phyloP scores from a whole-genome alignment of 2,797 vertebrate genomes.

The Alfaro cultratus region DNA sequence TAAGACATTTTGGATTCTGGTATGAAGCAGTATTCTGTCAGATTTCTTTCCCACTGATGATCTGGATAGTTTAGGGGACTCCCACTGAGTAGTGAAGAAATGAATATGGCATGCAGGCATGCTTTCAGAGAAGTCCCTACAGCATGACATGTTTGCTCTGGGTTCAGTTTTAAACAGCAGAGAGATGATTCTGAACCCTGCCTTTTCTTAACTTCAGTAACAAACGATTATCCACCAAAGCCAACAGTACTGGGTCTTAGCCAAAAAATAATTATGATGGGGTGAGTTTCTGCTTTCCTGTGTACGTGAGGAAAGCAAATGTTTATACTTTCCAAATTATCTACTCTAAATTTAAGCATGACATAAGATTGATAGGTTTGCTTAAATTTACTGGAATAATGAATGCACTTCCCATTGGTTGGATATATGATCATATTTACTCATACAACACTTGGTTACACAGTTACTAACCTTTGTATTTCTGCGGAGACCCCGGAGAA shows the following conservation, averaged over 20 bases:
- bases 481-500: slow-evolving; percentile 91
- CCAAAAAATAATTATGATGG: slow-evolving; percentile 25
- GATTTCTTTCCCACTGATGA: slow-evolving; percentile 54
- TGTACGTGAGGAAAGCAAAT: slow-evolving; percentile 3
- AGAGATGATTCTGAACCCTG: slow-evolving; percentile 12
- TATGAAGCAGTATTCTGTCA: slow-evolving; percentile 38
- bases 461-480: slow-evolving; percentile 86
- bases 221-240: slow-evolving; percentile 27
- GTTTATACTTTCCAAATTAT: not conserved
- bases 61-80: slow-evolving; percentile 44
- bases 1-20: slow-evolving; percentile 48
- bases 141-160: slow-evolving; percentile 38
- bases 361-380: slow-evolving; percentile 7
- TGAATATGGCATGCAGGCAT: slow-evolving; percentile 42
- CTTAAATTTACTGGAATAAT: slow-evolving; percentile 5
- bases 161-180: slow-evolving; percentile 39
- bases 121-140: slow-evolving; percentile 30
- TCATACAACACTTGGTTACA: not conserved
- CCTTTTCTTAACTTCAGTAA: slow-evolving; percentile 18
- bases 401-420: not conserved
- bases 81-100: slow-evolving; percentile 44
- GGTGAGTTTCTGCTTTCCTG: not conserved
- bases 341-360: slow-evolving; percentile 3
- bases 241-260: slow-evolving; percentile 30
- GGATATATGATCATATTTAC: not conserved